phyloP scores from a whole-genome alignment of 2,797 vertebrate species.

The Hylomyscus alleni region DNA sequence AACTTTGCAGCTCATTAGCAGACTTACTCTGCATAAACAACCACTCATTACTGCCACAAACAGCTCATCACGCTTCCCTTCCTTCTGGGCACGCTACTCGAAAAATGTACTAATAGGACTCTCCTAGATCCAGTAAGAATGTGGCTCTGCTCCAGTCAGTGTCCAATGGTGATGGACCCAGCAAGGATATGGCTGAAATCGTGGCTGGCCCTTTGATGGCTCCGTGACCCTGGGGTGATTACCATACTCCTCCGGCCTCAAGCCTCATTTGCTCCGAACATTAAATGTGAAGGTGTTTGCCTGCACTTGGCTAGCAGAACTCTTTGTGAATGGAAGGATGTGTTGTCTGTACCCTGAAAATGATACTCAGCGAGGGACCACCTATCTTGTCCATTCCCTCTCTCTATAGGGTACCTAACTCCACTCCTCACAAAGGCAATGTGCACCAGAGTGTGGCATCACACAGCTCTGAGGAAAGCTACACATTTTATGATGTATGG shows the following conservation, averaged over 20 bases:
- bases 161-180: not conserved
- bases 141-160: accelerated
- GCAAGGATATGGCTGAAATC: not conserved
- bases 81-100: not conserved
- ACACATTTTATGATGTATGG: accelerated
- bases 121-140: accelerated
- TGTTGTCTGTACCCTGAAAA: not conserved
- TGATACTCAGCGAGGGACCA: accelerated
- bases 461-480: not conserved
- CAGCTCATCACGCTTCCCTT: not conserved
- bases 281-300: not conserved
- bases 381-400: too few relatives aligned
- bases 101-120: not conserved
- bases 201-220: not conserved
- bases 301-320: not conserved
- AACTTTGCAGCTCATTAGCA: conserved; percentile 42
- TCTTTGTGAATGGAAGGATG: not conserved
- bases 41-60: not conserved
- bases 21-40: not conserved
- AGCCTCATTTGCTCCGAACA: not conserved
- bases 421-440: too few relatives aligned
- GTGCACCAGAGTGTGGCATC: accelerated
- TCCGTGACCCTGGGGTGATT: not conserved
- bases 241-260: not conserved
- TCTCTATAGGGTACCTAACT: not conserved